A percentile compares a stretch with the other conserved stretches of the same genome.
Evolutionary conservation across 1,140 invertebrate genomes (phyloP).

Genomic region (Phocides pigmalion): DNA sequence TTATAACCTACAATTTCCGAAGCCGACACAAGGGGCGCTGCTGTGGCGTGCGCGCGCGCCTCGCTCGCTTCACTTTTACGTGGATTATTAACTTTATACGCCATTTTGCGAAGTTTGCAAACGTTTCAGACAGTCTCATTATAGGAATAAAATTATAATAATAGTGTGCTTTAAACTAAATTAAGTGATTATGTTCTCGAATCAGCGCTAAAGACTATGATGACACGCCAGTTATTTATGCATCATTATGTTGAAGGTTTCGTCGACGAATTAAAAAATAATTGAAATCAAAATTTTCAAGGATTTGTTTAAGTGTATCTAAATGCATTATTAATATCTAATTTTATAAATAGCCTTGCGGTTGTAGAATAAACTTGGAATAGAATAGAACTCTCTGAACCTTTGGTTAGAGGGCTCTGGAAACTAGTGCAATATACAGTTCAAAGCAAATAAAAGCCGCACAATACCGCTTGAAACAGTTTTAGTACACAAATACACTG

Average conservation of each 20-base stretch:
- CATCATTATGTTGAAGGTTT: constrained; percentile 61
- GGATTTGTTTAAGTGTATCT: constrained; percentile 47
- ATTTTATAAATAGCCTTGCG: constrained; percentile 43
- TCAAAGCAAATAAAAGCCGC: constrained; percentile 52
- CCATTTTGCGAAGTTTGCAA: constrained; percentile 80
- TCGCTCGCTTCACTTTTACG: constrained; percentile 72
- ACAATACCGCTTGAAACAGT: constrained; percentile 46
- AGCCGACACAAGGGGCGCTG: constrained; percentile 82
- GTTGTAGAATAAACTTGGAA: constrained; percentile 39
- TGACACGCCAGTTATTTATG: constrained; percentile 71
- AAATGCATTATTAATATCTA: constrained; percentile 49
- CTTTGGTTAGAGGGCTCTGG: constrained; percentile 46
- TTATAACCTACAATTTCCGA: constrained; percentile 84
- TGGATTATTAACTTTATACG: constrained; percentile 82
- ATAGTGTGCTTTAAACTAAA: constrained; percentile 71
- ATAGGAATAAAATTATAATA: constrained; percentile 76
- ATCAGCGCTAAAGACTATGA: constrained; percentile 71
- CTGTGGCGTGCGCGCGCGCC: constrained; percentile 78
- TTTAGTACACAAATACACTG: constrained; percentile 49
- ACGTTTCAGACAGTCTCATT: constrained; percentile 75
- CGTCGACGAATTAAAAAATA: constrained; percentile 37
- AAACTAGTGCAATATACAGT: constrained; percentile 69
- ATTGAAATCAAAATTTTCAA: constrained; percentile 43
- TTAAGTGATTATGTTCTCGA: constrained; percentile 77
- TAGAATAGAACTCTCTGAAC: constrained; percentile 41